phyloP scores from a whole-genome alignment of 2,113 vertebrate species.

The Bombycilla garrulus region DNA sequence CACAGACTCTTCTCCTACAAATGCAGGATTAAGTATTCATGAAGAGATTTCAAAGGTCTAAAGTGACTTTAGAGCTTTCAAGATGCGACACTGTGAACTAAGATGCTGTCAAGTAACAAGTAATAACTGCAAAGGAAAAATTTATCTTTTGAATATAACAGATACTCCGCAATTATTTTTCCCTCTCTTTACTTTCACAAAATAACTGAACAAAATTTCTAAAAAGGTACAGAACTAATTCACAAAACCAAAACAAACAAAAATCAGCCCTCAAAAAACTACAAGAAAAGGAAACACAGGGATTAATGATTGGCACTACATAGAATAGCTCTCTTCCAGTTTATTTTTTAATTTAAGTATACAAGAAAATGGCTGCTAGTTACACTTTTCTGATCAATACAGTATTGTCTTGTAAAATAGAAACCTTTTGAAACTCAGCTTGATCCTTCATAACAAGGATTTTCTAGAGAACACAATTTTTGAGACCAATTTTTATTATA shows the following conservation, averaged over 20 bases:
- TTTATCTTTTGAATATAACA: background rate
- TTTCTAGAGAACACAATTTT: background rate
- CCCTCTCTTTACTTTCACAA: background rate
- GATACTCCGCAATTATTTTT: background rate
- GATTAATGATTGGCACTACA: background rate
- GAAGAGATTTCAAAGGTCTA: conserved; percentile 50
- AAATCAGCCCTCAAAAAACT: background rate
- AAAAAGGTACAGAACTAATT: background rate
- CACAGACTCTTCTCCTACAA: conserved; percentile 24
- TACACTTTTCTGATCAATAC: background rate
- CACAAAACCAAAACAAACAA: background rate
- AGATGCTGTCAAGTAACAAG: conserved; percentile 28
- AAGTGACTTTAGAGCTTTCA: conserved; percentile 55
- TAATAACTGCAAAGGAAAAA: conserved; percentile 11
- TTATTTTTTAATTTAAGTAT: background rate
- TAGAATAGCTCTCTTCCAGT: background rate
- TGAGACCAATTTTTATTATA: background rate
- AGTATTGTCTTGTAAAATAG: background rate
- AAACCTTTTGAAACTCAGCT: background rate
- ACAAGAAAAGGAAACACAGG: background rate
- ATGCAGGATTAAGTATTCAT: conserved; percentile 59
- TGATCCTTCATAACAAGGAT: background rate
- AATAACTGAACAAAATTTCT: background rate
- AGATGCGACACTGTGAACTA: conserved; percentile 20
- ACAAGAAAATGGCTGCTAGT: conserved; percentile 16